These are phyloP conservation scores for Cyanoramphus novaezelandiae DNA, from an alignment of 2,113 vertebrate species.

Conservation along the genomic window DNA sequence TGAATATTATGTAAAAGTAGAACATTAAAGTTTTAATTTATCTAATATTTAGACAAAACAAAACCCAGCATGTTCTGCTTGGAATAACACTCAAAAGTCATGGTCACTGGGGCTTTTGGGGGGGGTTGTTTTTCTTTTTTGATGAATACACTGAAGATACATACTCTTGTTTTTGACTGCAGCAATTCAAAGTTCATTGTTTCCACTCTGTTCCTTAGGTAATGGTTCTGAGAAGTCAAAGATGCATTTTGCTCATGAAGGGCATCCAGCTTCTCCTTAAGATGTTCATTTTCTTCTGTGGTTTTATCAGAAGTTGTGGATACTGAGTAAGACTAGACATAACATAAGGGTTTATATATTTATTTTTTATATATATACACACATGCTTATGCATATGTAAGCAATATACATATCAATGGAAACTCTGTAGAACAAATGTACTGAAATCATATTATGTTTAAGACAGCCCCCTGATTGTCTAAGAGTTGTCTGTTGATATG, in stretches of 20 bases:
- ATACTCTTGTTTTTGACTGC: constrained; percentile 79
- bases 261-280: constrained; percentile 75
- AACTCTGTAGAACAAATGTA: neutral
- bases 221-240: constrained; percentile 80
- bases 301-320: neutral
- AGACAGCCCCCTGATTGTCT: accelerated
- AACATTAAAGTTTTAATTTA: neutral
- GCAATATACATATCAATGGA: neutral
- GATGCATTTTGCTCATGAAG: constrained; percentile 84
- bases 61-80: neutral
- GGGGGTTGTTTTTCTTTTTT: neutral
- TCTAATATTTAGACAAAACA: neutral
- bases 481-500: accelerated
- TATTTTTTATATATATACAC: accelerated
- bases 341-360: neutral
- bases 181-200: constrained; percentile 77
- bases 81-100: neutral
- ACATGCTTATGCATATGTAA: neutral
- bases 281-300: constrained; percentile 71
- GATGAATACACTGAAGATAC: constrained; percentile 26
- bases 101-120: neutral
- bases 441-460: neutral
- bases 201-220: constrained; percentile 81
- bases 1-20: neutral
- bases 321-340: constrained; percentile 51